Conservation (phyloP, 2,888 invertebrate genomes). For the Charanyca ferruginea region DNA sequence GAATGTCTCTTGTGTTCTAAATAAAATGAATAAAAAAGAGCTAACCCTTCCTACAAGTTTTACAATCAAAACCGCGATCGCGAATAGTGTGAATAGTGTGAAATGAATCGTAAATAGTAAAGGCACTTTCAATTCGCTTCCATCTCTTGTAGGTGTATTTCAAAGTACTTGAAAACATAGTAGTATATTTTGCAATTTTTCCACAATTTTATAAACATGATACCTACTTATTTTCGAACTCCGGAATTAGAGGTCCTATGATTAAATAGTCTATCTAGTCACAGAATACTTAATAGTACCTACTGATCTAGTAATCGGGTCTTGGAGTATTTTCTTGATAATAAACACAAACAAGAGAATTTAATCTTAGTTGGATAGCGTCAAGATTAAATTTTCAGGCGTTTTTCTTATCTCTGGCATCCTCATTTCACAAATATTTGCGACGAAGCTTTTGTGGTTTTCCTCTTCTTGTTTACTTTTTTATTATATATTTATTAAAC, state of each 20-base stretch:
- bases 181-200: not conserved
- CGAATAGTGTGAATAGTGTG: too few species aligned
- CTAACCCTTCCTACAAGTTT: not conserved
- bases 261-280: too few species aligned
- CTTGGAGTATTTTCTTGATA: conserved; percentile 12
- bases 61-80: conserved; percentile 17
- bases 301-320: not conserved
- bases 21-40: not conserved
- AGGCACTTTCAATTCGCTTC: not conserved
- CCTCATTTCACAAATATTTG: conserved; percentile 76
- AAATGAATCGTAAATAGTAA: too few species aligned
- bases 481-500: conserved; percentile 14
- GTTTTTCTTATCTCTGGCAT: conserved; percentile 74
- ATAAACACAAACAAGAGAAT: conserved; percentile 69
- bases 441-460: conserved; percentile 60
- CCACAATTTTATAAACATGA: not conserved
- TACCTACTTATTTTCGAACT: conserved; percentile 2
- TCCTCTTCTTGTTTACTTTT: conserved; percentile 24
- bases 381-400: conserved; percentile 78
- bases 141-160: not conserved
- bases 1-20: not conserved
- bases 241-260: not conserved
- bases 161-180: not conserved
- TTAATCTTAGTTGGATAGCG: conserved; percentile 75
- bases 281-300: too few species aligned